These are phyloP conservation scores for Mercenaria mercenaria DNA, from an alignment of 1,140 invertebrate species.

Conservation along the genomic window DNA sequence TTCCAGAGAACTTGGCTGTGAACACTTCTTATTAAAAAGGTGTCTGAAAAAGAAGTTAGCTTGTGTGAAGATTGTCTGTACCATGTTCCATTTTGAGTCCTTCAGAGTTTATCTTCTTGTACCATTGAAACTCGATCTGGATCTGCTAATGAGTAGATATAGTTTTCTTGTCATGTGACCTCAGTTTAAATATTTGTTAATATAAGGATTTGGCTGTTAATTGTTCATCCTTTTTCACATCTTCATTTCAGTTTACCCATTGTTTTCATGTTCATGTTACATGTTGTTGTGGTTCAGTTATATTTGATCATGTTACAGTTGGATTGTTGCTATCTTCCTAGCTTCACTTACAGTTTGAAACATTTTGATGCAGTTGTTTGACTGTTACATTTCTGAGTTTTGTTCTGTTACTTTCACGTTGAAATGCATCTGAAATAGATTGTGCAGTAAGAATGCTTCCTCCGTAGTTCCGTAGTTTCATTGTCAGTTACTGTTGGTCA, in stretches of 20 bases:
- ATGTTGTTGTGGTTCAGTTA: not conserved
- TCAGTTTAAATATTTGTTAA: not conserved
- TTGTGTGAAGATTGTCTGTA: too few species aligned
- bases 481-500: too few species aligned
- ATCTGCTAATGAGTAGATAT: not conserved
- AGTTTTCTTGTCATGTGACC: slow-evolving; percentile 7
- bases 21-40: too few species aligned
- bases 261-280: not conserved
- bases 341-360: not conserved
- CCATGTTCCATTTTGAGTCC: too few species aligned
- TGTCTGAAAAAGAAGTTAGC: too few species aligned
- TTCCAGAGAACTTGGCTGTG: too few species aligned
- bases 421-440: too few species aligned
- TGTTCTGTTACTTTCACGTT: too few species aligned
- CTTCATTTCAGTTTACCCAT: not conserved
- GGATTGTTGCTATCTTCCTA: not conserved
- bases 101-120: too few species aligned
- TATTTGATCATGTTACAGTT: not conserved
- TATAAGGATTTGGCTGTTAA: not conserved
- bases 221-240: not conserved
- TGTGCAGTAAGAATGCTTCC: too few species aligned
- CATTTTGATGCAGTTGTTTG: not conserved
- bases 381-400: not conserved
- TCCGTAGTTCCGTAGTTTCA: too few species aligned
- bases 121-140: too few species aligned